Evolutionary conservation across 2,888 invertebrate species (phyloP).

Genomic region (Netelia melanura): DNA sequence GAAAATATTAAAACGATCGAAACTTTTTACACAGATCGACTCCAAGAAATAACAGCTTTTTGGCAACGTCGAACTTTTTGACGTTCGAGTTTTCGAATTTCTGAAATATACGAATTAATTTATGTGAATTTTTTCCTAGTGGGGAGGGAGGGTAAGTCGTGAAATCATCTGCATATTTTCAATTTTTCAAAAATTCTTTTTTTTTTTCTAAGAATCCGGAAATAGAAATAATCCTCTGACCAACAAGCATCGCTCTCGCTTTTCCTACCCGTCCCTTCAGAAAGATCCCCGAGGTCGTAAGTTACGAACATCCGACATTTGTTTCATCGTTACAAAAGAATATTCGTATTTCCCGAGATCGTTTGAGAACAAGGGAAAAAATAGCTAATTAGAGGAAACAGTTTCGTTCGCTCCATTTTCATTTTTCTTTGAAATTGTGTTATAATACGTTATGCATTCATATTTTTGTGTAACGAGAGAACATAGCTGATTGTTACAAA

Average conservation of each 20-base stretch:
- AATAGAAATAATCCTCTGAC: background rate
- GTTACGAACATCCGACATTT: constrained; percentile 10
- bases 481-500: too few species aligned
- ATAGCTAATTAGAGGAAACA: background rate
- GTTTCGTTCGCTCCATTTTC: background rate
- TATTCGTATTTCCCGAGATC: background rate
- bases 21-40: too few species aligned
- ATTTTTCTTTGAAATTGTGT: background rate
- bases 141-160: too few species aligned
- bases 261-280: background rate
- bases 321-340: constrained; percentile 16
- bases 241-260: background rate
- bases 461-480: too few species aligned
- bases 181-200: background rate
- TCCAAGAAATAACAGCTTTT: too few species aligned
- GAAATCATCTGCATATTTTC: background rate
- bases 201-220: background rate
- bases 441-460: too few species aligned
- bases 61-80: too few species aligned
- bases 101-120: background rate
- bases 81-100: too few species aligned
- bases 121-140: too few species aligned
- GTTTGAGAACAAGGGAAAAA: background rate
- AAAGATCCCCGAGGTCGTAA: constrained; percentile 15
- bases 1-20: too few species aligned